Percentiles rank a stretch among this genome's conserved stretches.
phyloP scores from a whole-genome alignment of 2,113 vertebrate genomes.

The Ranitomeya imitator region DNA sequence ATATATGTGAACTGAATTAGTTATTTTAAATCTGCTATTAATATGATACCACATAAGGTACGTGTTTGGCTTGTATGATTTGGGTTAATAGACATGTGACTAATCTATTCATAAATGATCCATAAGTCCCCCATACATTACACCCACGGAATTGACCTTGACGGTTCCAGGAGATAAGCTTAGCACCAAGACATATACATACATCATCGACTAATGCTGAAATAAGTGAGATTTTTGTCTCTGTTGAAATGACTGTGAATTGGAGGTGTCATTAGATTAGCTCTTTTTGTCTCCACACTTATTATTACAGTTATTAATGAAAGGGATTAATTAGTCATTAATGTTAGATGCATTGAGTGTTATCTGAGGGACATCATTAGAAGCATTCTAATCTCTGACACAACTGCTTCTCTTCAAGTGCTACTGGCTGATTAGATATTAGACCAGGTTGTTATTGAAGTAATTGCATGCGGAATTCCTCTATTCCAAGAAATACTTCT shows the following conservation, averaged over 20 bases:
- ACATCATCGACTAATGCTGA: conserved; percentile 10
- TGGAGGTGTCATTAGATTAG: conserved; percentile 32
- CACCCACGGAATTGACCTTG: conserved; percentile 20
- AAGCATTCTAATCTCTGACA: not conserved
- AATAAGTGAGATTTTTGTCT: conserved; percentile 39
- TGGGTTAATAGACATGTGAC: not conserved
- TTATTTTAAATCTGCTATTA: not conserved
- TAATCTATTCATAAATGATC: not conserved
- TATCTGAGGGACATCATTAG: conserved; percentile 38
- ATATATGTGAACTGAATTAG: not conserved
- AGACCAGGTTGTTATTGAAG: not conserved
- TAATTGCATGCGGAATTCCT: conserved; percentile 5
- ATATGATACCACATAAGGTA: not conserved
- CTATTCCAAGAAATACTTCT: not conserved
- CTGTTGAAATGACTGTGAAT: not conserved
- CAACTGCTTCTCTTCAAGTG: conserved; percentile 14
- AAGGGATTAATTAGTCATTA: conserved; percentile 46
- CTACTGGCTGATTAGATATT: conserved; percentile 32
- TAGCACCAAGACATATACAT: conserved; percentile 1
- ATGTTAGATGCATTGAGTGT: conserved; percentile 20
- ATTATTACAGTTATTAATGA: conserved; percentile 32
- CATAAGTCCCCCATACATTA: not conserved
- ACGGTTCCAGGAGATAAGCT: not conserved
- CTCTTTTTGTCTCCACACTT: conserved; percentile 22
- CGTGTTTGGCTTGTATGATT: not conserved